Evolutionary conservation across 2,797 vertebrate species (phyloP).

Genomic region (Paratrypauchen microcephalus): DNA sequence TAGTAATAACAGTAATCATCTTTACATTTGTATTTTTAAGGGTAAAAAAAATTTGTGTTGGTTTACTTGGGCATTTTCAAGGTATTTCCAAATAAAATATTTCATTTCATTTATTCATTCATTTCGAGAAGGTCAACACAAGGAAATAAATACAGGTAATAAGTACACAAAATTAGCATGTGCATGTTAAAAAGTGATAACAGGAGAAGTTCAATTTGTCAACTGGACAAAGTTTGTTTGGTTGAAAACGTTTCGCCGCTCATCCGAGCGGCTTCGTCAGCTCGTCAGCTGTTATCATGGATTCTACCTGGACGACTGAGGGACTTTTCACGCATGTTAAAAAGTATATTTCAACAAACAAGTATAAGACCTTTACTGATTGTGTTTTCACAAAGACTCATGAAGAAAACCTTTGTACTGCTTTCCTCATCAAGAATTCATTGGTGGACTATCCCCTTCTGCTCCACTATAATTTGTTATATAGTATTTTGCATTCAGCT

Average conservation of each 20-base stretch:
- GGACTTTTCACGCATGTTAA: no score
- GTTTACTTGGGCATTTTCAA: not conserved
- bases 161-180: not conserved
- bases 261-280: no score
- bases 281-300: no score
- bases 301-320: no score
- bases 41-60: not conserved
- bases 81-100: not conserved
- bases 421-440: slow-evolving; percentile 72
- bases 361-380: not conserved
- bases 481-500: slow-evolving; percentile 87
- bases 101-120: no score
- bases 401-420: slow-evolving; percentile 61
- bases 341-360: not conserved
- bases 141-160: no score
- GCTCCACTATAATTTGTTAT: slow-evolving; percentile 54
- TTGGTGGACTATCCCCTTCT: slow-evolving; percentile 68
- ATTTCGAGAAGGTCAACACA: no score
- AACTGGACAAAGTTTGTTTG: no score
- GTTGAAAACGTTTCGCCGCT: no score
- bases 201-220: no score
- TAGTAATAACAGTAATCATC: not conserved
- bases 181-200: not conserved
- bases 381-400: slow-evolving; percentile 38
- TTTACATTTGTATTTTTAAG: not conserved